These are phyloP conservation scores for Mobula hypostoma DNA, from an alignment of 2,113 vertebrate species.

Conservation along the genomic window DNA sequence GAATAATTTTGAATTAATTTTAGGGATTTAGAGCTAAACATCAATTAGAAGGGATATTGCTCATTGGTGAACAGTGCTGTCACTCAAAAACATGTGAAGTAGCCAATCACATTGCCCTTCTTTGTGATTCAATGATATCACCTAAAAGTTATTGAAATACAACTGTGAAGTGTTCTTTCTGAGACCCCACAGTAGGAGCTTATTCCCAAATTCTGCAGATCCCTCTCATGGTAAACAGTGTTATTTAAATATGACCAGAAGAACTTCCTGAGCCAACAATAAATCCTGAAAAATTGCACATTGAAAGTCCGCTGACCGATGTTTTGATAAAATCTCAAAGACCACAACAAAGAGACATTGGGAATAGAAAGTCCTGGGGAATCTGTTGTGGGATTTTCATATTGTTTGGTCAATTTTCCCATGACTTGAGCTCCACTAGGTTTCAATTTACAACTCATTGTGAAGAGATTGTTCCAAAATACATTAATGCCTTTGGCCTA, in stretches of 20 bases:
- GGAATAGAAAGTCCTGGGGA: constrained; percentile 16
- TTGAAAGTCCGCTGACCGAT: too few relatives aligned
- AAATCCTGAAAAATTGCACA: constrained; percentile 1
- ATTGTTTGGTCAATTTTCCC: constrained; percentile 15
- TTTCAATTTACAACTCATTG: background rate
- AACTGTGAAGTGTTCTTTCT: background rate
- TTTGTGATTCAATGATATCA: background rate
- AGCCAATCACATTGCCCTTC: background rate
- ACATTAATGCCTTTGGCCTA: background rate
- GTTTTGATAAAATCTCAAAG: background rate
- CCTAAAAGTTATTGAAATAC: background rate
- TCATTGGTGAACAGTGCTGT: background rate
- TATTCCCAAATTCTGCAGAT: background rate
- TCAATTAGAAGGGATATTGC: background rate
- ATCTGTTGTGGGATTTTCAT: constrained; percentile 10
- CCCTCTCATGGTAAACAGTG: background rate
- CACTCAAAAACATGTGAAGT: background rate
- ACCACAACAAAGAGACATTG: constrained; percentile 9
- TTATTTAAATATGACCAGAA: background rate
- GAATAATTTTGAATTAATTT: background rate
- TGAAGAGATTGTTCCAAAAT: constrained; percentile 19
- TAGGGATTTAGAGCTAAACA: background rate
- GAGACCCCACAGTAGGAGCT: background rate
- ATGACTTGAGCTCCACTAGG: background rate
- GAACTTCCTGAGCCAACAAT: background rate